phyloP scores from a whole-genome alignment of 2,888 invertebrate species.

The Nycteola revayana region DNA sequence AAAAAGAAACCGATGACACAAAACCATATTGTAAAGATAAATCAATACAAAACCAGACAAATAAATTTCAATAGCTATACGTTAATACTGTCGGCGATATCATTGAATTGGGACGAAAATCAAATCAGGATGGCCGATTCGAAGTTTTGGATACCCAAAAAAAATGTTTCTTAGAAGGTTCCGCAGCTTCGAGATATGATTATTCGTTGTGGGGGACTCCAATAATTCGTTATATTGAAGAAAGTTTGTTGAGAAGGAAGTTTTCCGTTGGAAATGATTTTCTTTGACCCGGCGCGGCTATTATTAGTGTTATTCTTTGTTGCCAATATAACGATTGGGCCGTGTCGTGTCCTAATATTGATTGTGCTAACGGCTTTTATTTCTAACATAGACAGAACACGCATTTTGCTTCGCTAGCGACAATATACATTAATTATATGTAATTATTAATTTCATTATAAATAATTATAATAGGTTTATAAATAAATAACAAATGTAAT shows the following conservation, averaged over 20 bases:
- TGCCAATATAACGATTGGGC: constrained; percentile 48
- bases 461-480: too few relatives aligned
- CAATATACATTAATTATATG: too few relatives aligned
- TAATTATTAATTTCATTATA: too few relatives aligned
- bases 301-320: constrained; percentile 66
- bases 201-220: constrained; percentile 61
- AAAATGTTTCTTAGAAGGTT: constrained; percentile 52
- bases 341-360: constrained; percentile 25
- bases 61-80: constrained; percentile 34
- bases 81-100: constrained; percentile 33
- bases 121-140: constrained; percentile 34
- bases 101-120: constrained; percentile 48
- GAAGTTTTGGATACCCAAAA: constrained; percentile 26
- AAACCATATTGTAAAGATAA: constrained; percentile 31
- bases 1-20: constrained; percentile 14
- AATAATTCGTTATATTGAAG: constrained; percentile 76
- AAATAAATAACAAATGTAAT: too few relatives aligned
- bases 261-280: constrained; percentile 63
- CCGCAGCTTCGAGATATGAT: constrained; percentile 41
- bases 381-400: too few relatives aligned
- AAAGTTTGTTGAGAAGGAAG: constrained; percentile 63
- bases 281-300: constrained; percentile 58
- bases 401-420: too few relatives aligned
- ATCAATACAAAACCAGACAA: constrained; percentile 37
- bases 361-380: constrained; percentile 22